phyloP scores from a whole-genome alignment of 2,797 vertebrate genomes.

The Rhabdophis nuchalis region DNA sequence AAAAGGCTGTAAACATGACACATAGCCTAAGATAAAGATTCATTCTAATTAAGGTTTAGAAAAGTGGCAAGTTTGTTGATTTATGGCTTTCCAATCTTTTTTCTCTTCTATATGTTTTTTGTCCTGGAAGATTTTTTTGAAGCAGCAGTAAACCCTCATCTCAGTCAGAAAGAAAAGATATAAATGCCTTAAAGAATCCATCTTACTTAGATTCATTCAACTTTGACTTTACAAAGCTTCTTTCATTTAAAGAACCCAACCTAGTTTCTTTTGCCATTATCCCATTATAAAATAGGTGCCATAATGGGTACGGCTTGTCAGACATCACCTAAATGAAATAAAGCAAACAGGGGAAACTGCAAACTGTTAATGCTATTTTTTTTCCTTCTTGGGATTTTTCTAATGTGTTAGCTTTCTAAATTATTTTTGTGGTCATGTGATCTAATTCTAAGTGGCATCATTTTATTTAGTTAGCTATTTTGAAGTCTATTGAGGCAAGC shows the following conservation, averaged over 20 bases:
- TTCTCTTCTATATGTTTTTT: constrained; percentile 4
- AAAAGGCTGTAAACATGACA: constrained; percentile 33
- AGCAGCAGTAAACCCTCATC: constrained; percentile 24
- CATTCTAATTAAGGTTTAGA: constrained; percentile 53
- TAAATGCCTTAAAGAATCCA: constrained; percentile 7
- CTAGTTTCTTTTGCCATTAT: not conserved
- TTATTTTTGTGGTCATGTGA: not conserved
- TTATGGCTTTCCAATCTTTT: constrained; percentile 24
- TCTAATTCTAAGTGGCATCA: not conserved
- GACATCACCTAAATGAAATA: not conserved
- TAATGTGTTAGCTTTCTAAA: not conserved
- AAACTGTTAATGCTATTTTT: not conserved
- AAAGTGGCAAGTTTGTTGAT: constrained; percentile 28
- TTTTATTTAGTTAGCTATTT: not conserved
- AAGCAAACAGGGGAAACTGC: not conserved
- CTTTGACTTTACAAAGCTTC: not conserved
- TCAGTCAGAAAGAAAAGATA: not conserved
- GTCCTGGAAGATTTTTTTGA: constrained; percentile 27
- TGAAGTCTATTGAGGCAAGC: not conserved
- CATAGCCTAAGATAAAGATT: constrained; percentile 48
- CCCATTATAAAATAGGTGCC: not conserved
- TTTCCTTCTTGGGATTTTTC: not conserved
- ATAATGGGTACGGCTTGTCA: not conserved
- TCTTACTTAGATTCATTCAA: not conserved
- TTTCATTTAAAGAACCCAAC: not conserved